phyloP scores from a whole-genome alignment of 2,888 invertebrate genomes.

The Rhingia rostrata region DNA sequence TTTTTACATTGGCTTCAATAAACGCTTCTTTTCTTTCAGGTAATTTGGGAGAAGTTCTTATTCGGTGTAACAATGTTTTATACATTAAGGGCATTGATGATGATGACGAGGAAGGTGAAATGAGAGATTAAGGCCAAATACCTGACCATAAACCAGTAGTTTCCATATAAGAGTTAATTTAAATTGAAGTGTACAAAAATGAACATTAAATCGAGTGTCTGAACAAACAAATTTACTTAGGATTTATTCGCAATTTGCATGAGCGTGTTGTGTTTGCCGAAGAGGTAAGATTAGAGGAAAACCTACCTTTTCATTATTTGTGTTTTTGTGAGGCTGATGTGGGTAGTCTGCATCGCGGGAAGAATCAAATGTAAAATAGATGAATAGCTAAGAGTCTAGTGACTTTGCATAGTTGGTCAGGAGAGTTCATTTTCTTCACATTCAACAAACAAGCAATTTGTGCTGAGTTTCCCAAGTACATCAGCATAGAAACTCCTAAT shows the following conservation, averaged over 20 bases:
- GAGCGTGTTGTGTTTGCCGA: not conserved
- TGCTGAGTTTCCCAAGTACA: no score
- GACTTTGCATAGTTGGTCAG: no score
- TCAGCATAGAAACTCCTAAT: no score
- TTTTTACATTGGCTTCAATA: not conserved
- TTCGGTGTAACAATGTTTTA: constrained; percentile 98
- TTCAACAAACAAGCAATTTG: no score
- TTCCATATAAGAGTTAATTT: constrained; percentile 41
- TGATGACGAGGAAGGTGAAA: constrained; percentile 98
- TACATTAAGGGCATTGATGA: constrained; percentile 97
- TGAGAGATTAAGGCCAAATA: constrained; percentile 84
- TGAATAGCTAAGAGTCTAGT: no score
- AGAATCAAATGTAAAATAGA: no score
- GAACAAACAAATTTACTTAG: not conserved
- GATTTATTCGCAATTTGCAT: not conserved
- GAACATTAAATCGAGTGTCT: constrained; percentile 12
- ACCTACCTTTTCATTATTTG: no score
- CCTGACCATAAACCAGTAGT: constrained; percentile 5
- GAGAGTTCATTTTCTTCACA: no score
- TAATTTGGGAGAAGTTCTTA: constrained; percentile 97
- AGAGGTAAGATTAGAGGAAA: not conserved
- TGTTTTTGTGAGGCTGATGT: no score
- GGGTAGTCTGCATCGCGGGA: no score
- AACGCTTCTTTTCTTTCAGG: constrained; percentile 82
- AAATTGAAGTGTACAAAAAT: constrained; percentile 44